Evolutionary conservation across 2,113 vertebrate genomes (phyloP).

Genomic region (Nyctereutes procyonoides): DNA sequence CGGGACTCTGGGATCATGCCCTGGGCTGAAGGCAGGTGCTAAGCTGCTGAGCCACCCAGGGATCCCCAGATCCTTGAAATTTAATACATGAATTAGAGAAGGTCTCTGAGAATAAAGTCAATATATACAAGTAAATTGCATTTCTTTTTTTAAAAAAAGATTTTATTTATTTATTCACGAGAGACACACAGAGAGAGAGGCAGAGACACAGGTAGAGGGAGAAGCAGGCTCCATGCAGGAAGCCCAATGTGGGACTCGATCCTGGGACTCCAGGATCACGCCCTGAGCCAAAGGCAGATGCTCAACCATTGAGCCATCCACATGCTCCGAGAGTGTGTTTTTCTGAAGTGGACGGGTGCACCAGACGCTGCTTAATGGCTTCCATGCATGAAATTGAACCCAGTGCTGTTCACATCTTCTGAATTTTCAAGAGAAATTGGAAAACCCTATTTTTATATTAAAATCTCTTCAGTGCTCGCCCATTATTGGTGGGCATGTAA

Average conservation of each 20-base stretch:
- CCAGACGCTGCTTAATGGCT: neutral
- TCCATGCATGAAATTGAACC: accelerated
- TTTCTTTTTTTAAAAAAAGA: neutral
- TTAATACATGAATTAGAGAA: neutral
- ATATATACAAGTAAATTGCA: neutral
- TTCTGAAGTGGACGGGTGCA: accelerated
- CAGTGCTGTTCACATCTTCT: neutral
- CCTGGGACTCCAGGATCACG: no score
- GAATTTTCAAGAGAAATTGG: neutral
- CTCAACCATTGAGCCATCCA: no score
- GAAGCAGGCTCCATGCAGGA: no score
- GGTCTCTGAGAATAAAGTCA: neutral
- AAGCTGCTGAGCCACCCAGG: no score
- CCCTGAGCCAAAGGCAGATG: no score
- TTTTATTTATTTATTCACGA: neutral
- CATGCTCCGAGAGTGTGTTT: neutral
- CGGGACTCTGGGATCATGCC: no score
- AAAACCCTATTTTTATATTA: neutral
- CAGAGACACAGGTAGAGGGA: no score
- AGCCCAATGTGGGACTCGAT: no score
- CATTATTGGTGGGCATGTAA: accelerated
- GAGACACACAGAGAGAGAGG: no score
- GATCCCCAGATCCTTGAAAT: neutral
- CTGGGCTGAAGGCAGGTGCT: no score
- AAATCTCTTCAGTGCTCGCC: neutral